Conservation (phyloP, 2,888 invertebrate species). For the Stenchaetothrips biformis region DNA sequence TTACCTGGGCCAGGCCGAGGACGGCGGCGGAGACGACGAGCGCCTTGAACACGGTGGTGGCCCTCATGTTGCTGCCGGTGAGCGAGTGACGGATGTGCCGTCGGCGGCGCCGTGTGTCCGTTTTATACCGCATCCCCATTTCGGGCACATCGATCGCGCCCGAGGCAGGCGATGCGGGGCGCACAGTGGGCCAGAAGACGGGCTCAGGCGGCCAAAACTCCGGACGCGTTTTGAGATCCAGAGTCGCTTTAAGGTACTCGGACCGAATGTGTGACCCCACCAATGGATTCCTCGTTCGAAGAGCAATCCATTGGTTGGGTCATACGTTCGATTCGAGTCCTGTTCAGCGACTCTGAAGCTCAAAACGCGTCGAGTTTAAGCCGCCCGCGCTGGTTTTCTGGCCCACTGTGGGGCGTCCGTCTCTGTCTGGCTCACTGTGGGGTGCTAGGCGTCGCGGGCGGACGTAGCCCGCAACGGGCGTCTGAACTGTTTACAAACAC, state of each 20-base stretch:
- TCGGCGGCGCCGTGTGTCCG: neutral
- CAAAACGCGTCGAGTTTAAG: too few relatives aligned
- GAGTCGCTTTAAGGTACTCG: too few relatives aligned
- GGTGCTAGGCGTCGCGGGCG: neutral
- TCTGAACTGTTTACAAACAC: neutral
- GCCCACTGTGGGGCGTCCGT: too few relatives aligned
- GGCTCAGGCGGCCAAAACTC: too few relatives aligned
- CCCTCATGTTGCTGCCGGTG: neutral
- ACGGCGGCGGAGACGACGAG: neutral
- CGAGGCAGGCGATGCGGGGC: neutral
- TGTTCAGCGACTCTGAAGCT: too few relatives aligned
- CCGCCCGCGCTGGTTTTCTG: too few relatives aligned
- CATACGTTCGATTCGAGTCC: too few relatives aligned
- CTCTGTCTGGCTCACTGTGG: neutral
- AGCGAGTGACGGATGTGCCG: neutral
- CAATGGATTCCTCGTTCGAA: too few relatives aligned
- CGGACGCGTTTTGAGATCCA: too few relatives aligned
- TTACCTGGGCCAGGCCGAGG: slow-evolving; percentile 7
- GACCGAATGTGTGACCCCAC: too few relatives aligned
- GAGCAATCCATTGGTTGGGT: too few relatives aligned
- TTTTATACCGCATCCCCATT: slow-evolving; percentile 12
- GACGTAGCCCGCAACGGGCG: neutral
- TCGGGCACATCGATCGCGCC: neutral
- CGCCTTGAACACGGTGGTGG: neutral
- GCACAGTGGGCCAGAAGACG: too few relatives aligned